Evolutionary conservation across 2,888 invertebrate species (phyloP).

Genomic region (Agonopterix alstromeriana): DNA sequence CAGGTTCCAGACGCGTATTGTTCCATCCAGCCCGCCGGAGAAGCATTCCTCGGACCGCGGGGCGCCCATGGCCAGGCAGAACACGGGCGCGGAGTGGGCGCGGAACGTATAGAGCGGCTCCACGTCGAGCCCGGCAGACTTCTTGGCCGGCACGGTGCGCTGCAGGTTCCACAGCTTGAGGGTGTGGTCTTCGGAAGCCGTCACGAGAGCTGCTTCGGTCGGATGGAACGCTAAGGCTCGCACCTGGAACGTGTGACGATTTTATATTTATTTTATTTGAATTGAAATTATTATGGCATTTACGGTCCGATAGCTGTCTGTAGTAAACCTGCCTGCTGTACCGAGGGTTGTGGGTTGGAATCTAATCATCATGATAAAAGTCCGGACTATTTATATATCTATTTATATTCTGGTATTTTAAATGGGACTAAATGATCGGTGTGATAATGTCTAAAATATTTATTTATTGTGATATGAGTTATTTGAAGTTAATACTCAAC

Average conservation of each 20-base stretch:
- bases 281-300: too few relatives aligned
- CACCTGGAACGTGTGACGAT: constrained; percentile 58
- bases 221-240: constrained; percentile 96
- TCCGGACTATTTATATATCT: too few relatives aligned
- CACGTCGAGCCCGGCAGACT: constrained; percentile 96
- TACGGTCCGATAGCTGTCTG: too few relatives aligned
- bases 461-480: too few relatives aligned
- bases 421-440: too few relatives aligned
- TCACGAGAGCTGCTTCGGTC: constrained; percentile 96
- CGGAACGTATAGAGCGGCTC: constrained; percentile 99
- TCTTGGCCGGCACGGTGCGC: constrained; percentile 98
- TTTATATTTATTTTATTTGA: too few relatives aligned
- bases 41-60: constrained; percentile 97
- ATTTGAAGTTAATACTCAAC: too few relatives aligned
- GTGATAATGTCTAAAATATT: too few relatives aligned
- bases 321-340: too few relatives aligned
- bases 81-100: constrained; percentile 95
- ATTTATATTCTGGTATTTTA: too few relatives aligned
- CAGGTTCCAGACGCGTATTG: constrained; percentile 97
- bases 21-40: constrained; percentile 96
- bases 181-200: constrained; percentile 99
- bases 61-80: constrained; percentile 95
- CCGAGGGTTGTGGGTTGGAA: too few relatives aligned
- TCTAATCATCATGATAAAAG: too few relatives aligned
- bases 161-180: constrained; percentile 99